Evolutionary conservation across 2,113 vertebrate genomes (phyloP).

Genomic region (Myotis davidii): DNA sequence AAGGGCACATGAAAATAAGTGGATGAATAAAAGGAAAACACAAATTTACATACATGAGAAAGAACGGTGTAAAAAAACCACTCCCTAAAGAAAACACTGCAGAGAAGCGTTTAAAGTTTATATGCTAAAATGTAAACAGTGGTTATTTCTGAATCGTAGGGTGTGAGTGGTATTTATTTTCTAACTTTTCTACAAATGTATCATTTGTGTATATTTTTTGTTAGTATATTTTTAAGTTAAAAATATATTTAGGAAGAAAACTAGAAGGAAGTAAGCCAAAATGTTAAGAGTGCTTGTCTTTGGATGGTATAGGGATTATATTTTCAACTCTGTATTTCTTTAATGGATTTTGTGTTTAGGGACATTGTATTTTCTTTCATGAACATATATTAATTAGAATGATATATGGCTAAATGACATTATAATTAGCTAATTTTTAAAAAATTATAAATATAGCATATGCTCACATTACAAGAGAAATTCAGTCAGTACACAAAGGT

Average conservation of each 20-base stretch:
- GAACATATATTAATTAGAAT: slow-evolving; percentile 9
- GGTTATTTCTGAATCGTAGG: slow-evolving; percentile 37
- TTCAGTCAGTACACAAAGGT: background rate
- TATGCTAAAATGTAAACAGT: slow-evolving; percentile 4
- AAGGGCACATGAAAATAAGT: slow-evolving; percentile 7
- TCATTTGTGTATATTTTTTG: slow-evolving; percentile 12
- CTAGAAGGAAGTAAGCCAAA: slow-evolving; percentile 22
- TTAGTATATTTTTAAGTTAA: slow-evolving; percentile 23
- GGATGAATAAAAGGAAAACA: background rate
- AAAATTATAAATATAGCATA: background rate
- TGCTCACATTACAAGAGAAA: slow-evolving; percentile 25
- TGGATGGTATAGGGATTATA: background rate
- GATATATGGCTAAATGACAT: background rate
- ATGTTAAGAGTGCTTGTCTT: background rate
- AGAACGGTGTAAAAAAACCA: background rate
- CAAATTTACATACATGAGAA: background rate
- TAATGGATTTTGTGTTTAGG: slow-evolving; percentile 29
- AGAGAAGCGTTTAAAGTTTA: background rate
- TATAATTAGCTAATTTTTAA: background rate
- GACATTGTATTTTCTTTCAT: background rate
- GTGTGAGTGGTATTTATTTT: slow-evolving; percentile 46
- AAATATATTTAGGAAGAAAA: slow-evolving; percentile 22
- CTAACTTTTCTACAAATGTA: slow-evolving; percentile 11
- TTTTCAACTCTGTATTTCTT: slow-evolving; percentile 6
- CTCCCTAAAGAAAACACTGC: slow-evolving; percentile 9